These are phyloP conservation scores for Crocodylus rhombifer DNA, from an alignment of 2,797 vertebrate genomes.

Conservation along the genomic window DNA sequence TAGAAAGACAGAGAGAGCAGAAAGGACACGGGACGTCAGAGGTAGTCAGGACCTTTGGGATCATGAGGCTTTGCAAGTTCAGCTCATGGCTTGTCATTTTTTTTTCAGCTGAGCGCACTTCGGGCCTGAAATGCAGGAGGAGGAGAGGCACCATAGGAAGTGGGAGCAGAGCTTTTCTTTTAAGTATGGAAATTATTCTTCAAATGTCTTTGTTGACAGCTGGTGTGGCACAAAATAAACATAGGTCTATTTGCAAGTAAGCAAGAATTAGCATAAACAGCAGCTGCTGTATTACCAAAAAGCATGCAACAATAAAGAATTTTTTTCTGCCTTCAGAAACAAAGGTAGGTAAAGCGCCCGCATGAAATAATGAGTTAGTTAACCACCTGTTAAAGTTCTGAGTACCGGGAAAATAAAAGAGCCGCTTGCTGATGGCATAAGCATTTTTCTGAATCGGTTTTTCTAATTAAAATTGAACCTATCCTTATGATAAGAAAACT, in stretches of 20 bases:
- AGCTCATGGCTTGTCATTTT: neutral
- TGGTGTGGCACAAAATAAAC: slow-evolving; percentile 80
- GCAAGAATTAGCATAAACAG: slow-evolving; percentile 81
- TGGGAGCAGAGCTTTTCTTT: slow-evolving; percentile 57
- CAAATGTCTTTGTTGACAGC: slow-evolving; percentile 80
- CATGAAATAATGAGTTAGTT: slow-evolving; percentile 60
- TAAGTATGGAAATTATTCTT: slow-evolving; percentile 75
- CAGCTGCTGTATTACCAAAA: slow-evolving; percentile 74
- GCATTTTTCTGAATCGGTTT: neutral
- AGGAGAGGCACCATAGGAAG: slow-evolving; percentile 17
- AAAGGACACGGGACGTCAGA: neutral
- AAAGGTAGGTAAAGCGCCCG: slow-evolving; percentile 59
- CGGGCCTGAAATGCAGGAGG: neutral
- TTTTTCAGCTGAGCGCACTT: neutral
- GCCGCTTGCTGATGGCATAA: neutral
- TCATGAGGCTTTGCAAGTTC: neutral
- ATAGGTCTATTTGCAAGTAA: slow-evolving; percentile 80
- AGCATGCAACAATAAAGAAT: slow-evolving; percentile 67
- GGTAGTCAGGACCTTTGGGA: rapidly evolving
- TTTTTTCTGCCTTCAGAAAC: slow-evolving; percentile 57
- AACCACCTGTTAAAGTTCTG: slow-evolving; percentile 72
- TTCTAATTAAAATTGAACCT: slow-evolving; percentile 57
- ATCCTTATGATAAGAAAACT: neutral
- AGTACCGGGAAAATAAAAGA: neutral
- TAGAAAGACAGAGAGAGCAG: rapidly evolving